Base-by-base conservation (phyloP, 92 coral and sea anemone species). In the Zoanthus solanderi region DNA sequence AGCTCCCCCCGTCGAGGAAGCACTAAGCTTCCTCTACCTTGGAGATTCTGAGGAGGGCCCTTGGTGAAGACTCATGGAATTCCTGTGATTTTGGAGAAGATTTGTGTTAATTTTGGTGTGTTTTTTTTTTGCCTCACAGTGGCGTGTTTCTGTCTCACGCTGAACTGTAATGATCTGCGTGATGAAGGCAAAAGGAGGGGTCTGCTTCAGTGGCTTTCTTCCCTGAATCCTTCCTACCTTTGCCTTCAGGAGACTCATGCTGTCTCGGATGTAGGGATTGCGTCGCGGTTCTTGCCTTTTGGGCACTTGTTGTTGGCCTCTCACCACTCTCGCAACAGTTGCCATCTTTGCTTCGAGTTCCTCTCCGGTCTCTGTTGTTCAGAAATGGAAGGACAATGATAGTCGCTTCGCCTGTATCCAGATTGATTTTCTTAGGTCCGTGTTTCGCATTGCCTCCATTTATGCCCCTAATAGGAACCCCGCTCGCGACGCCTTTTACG, bases 181-280 rank as follows among this genome's bases (percentile, higher is more conserved):
- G 23, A 23, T 23, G 23, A 23, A 23, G 23, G 23, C 23, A 23
- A 23, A 23, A 0, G 23, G 23, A 23, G 23, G 23, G 23, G 23
- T 23, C 23, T 23, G 23, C 23, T 23, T 23, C 23, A 23, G 23
- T 23, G 23, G 23, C 23, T 23, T 23, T 23, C 23, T 23, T 23
- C 23, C 23, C 23, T 23, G 23, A 23, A 23, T 15, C 76, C 52
- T 0, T 72, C 18, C 17, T 17, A 89, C 0, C 44, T 92, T 3
- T 92, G 94, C 37, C 83, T 86, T 0, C 92, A 89, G 72, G 92
- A 92, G 57, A 32, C 86, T 4, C 94, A 92, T 3, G 53, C 71
- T 29, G 12, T 34, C 0, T 66, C 89, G 11, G 78, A 28, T 1
- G 9, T 12, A 30, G 92, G 72, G 23, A 56, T 76, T 7, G 46